phyloP scores from a whole-genome alignment of 2,113 vertebrate genomes.

The Gasterosteus nipponicus region DNA sequence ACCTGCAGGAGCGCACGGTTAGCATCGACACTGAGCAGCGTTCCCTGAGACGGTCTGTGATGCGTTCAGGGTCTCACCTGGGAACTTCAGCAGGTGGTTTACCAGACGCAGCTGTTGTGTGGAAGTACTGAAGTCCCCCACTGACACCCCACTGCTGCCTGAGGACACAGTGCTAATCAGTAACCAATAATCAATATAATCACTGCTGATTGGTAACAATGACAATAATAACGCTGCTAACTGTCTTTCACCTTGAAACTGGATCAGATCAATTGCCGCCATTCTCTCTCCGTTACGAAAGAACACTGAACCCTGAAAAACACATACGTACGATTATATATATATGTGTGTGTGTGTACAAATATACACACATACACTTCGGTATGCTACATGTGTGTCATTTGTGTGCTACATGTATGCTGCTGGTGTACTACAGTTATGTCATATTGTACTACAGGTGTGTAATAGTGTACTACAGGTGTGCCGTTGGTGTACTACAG shows the following conservation, averaged over 20 bases:
- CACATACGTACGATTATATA: background rate
- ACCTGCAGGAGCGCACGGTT: conserved; percentile 71
- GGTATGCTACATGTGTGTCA: background rate
- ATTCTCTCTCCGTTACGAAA: conserved; percentile 68
- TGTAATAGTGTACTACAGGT: background rate
- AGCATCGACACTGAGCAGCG: background rate
- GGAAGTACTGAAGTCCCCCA: conserved; percentile 88
- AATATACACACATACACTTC: background rate
- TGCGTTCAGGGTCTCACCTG: conserved; percentile 80
- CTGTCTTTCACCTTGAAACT: conserved; percentile 80
- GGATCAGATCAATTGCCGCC: conserved; percentile 54
- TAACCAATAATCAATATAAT: background rate
- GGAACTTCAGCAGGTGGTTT: conserved; percentile 87
- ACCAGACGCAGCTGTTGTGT: conserved; percentile 85
- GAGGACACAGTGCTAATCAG: conserved; percentile 56
- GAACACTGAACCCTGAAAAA: conserved; percentile 63
- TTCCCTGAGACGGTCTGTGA: background rate
- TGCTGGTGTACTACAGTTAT: background rate
- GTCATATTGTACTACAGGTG: background rate
- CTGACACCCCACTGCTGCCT: conserved; percentile 87
- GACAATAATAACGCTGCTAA: conserved; percentile 65
- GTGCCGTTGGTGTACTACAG: too few species aligned
- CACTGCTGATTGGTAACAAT: conserved; percentile 34
- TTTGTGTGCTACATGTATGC: background rate
- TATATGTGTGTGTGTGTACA: background rate